Evolutionary conservation across 2,797 vertebrate genomes (phyloP).

Genomic region (Poeciliopsis turneri): DNA sequence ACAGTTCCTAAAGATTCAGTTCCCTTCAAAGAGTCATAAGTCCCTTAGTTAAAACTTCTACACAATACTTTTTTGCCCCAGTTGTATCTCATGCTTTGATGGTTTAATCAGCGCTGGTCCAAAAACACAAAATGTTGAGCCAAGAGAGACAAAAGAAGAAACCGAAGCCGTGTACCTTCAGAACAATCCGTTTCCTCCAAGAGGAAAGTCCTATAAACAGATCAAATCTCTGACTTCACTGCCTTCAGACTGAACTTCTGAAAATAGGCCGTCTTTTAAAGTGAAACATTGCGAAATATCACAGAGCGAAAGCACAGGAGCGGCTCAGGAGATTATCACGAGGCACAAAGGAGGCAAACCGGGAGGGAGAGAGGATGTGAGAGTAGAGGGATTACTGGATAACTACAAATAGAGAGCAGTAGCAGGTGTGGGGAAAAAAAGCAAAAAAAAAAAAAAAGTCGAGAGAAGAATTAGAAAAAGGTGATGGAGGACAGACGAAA

Average conservation of each 20-base stretch:
- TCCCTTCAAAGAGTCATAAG: no score
- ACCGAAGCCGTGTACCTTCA: background rate
- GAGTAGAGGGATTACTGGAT: constrained; percentile 48
- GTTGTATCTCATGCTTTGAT: background rate
- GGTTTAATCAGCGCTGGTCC: background rate
- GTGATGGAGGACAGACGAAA: constrained; percentile 29
- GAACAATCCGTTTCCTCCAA: background rate
- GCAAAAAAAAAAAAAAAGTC: constrained; percentile 6
- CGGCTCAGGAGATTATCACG: constrained; percentile 12
- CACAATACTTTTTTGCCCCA: background rate
- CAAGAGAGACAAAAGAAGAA: constrained; percentile 5
- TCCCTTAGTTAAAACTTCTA: no score
- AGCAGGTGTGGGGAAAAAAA: constrained; percentile 33
- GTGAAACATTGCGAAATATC: constrained; percentile 16
- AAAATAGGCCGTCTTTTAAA: background rate
- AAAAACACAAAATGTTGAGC: background rate
- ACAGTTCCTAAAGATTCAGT: no score
- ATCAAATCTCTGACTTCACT: constrained; percentile 8
- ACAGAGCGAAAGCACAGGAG: constrained; percentile 3
- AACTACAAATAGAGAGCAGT: constrained; percentile 44
- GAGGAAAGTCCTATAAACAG: background rate
- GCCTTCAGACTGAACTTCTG: background rate
- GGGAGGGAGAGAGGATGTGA: constrained; percentile 21
- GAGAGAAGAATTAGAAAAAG: constrained; percentile 34
- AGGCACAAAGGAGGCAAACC: constrained; percentile 29